Base-by-base conservation (phyloP, 2,888 invertebrate genomes). In the Neoitamus cyanurus region DNA sequence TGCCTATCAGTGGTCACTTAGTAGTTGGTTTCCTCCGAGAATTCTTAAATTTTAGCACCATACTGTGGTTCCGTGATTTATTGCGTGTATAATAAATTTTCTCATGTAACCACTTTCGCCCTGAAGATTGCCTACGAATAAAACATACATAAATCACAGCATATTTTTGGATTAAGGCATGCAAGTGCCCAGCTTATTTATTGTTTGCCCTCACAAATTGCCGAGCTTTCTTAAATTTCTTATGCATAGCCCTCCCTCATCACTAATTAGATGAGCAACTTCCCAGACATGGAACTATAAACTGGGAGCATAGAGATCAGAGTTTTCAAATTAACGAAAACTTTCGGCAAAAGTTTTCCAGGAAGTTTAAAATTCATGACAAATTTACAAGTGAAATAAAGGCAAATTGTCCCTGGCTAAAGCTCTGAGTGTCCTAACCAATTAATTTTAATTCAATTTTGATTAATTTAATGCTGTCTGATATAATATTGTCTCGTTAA, bases 261-360 rank as follows among this genome's bases (percentile, higher is more conserved):
- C 73, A 34, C 73, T 73, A 73, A 73, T 73, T 34, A 73, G 73
- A 73, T 34, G 36, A 73, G 36, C 20, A 73, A 73, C 31, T 73
- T 36, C 20, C 73, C n/a, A 73, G 36, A 34, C 73, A 36, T 20
- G 20, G 34, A 73, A 73, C 34, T 34, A 20, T 20, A 31, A 73
- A 34, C 31, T 31, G 36, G 31, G 73, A 36, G 31, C 34, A 34
- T 36, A 73, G 36, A 73, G 36, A 73, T 73, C 73, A 73, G 36
- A 73, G 73, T 73, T 73, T 73, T 34, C 73, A 36, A 73, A 73
- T 73, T 73, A 73, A 73, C 6, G 34, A 36, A 73, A 73, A 36
- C 73, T 73, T 36, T 73, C 31, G 73, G 20, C 20, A 34, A 73
- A 73, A 20, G 58, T 58, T 58, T 58, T 15, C 20, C 4, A 34